Conservation (phyloP, 2,113 vertebrate species). For the Melanotaenia duboulayi region DNA sequence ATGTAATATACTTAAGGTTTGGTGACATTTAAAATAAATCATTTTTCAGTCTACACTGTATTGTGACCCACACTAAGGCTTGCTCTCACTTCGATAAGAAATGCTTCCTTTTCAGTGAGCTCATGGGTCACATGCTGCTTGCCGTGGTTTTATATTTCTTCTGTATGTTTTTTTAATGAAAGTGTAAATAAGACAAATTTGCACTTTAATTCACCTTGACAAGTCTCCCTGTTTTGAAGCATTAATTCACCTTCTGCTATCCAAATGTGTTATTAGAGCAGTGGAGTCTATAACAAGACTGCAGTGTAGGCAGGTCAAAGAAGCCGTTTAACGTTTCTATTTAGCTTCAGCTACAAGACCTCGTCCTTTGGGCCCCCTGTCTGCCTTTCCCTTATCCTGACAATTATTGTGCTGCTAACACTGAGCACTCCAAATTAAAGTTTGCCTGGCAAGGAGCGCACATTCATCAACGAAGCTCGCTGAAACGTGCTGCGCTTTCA, state of each 20-base stretch:
- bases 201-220: neutral
- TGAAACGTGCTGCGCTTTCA: constrained; percentile 64
- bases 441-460: constrained; percentile 57
- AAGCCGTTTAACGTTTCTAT: constrained; percentile 38
- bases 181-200: constrained; percentile 1
- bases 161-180: neutral
- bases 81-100: constrained; percentile 1
- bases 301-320: constrained; percentile 46
- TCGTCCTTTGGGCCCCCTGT: constrained; percentile 40
- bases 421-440: constrained; percentile 74
- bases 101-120: neutral
- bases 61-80: neutral
- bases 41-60: too few species aligned
- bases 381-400: constrained; percentile 43
- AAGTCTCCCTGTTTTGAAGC: constrained; percentile 10
- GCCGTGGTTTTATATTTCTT: constrained; percentile 1
- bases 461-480: constrained; percentile 71
- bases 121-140: neutral
- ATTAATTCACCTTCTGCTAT: neutral
- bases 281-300: constrained; percentile 11
- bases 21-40: neutral
- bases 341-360: constrained; percentile 33
- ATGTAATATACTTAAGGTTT: neutral
- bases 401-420: constrained; percentile 63
- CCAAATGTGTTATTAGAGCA: neutral